phyloP scores from a whole-genome alignment of 2,797 vertebrate genomes.

The Chelon auratus region DNA sequence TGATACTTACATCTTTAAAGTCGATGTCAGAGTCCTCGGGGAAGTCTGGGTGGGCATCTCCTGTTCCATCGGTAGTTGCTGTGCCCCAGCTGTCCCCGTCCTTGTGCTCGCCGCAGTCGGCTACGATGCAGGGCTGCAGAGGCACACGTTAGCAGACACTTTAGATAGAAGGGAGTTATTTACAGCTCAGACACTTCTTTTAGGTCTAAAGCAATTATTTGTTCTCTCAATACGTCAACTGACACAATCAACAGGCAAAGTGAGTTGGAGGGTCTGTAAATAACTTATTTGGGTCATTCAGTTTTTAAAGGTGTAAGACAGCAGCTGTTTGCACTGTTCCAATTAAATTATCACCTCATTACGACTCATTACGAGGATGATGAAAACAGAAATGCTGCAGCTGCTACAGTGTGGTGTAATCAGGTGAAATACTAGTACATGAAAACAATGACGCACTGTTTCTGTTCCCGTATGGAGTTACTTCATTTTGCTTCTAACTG shows the following conservation, averaged over 20 bases:
- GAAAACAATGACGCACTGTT: neutral
- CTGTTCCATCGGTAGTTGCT: conserved; percentile 86
- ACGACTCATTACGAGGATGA: neutral
- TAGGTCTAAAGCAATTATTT: neutral
- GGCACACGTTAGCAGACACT: neutral
- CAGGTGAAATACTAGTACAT: neutral
- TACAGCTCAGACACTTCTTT: neutral
- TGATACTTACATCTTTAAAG: conserved; percentile 90
- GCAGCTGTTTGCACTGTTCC: neutral
- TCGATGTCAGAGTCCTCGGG: conserved; percentile 93
- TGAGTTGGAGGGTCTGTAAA: too few relatives aligned
- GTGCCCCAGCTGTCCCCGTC: conserved; percentile 90
- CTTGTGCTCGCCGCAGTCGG: conserved; percentile 92
- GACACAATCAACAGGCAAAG: neutral
- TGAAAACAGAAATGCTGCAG: neutral
- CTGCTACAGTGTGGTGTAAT: neutral
- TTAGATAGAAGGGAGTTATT: neutral
- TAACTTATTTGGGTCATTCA: too few relatives aligned
- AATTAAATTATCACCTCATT: neutral
- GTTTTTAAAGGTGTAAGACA: neutral
- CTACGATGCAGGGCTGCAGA: conserved; percentile 88
- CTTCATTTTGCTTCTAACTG: neutral
- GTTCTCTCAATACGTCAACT: too few relatives aligned
- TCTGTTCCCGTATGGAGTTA: neutral
- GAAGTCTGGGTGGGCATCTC: conserved; percentile 92